Evolutionary conservation across 2,888 invertebrate species (phyloP), one percentile per base, ranked within the genome.

Genomic region (Keiferia lycopersicella): DNA sequence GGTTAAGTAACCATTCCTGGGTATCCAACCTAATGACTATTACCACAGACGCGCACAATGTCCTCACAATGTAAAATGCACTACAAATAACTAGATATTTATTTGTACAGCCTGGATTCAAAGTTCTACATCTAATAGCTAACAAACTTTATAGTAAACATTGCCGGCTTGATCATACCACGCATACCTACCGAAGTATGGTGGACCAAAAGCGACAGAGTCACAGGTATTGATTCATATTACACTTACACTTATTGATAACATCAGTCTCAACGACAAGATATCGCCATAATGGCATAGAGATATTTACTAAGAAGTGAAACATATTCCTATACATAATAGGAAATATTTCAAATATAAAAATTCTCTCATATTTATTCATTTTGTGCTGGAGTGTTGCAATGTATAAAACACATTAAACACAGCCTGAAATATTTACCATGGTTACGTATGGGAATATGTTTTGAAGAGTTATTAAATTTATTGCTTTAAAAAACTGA

Each of bases 101-200:
- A 82, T 88, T 88, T 91, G 87, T 90, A 91, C 89, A 91, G 88
- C 87, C 84, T 83, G 87, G 78, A 87, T 88, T 89, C 80, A 88
- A 88, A 87, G 77, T 83, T 82, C 91, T 91, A 91, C 83, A 70
- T 82, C 89, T 91, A 89, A 84, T 82, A 84, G 88, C 90, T 88
- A 88, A 86, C 79, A 85, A 87, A 86, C 73, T 83, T 84, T 83
- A 83, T 81, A 79, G 75, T 83, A 82, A 83, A 84, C 81, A 80
- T 79, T 81, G 83, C 82, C 83, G 83, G 82, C 79, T 76, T 74
- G 72, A 76, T 71, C 71, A 72, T 71, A 71, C 72, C 73, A 76
- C 74, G 64, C 74, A 76, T 74, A 75, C 75, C 69, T 74, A 75
- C 75, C 69, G 68, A 68, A 73, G 74, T 76, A 74, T 75, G 71